These are phyloP conservation scores for Montipora capricornis DNA, from an alignment of 64 coral and sea anemone species.

Conservation along the genomic window DNA sequence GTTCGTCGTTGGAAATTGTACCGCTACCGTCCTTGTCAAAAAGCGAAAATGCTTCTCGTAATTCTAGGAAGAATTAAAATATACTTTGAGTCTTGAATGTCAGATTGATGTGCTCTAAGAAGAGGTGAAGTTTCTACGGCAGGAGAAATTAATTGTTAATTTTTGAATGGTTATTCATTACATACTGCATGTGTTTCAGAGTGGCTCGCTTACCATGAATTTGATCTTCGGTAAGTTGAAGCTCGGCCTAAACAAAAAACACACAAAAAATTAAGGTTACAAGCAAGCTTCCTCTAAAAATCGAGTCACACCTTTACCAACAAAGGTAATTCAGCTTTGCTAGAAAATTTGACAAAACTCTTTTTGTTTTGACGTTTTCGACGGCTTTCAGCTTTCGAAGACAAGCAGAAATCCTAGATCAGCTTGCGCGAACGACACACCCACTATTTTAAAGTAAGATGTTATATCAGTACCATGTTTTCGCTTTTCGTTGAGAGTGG, in stretches of 20 bases:
- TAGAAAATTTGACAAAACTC: not conserved
- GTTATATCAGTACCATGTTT: not conserved
- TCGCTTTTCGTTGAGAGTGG: not conserved
- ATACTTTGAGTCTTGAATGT: not conserved
- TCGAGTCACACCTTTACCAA: not conserved
- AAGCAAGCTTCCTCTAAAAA: not conserved
- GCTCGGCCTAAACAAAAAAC: conserved; percentile 38
- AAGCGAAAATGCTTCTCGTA: conserved; percentile 77
- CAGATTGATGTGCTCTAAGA: not conserved
- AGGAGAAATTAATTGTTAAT: not conserved
- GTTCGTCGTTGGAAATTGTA: conserved; percentile 80
- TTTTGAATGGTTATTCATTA: not conserved
- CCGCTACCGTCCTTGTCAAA: conserved; percentile 86
- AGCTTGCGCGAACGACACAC: too few species aligned
- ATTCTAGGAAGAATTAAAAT: conserved; percentile 6
- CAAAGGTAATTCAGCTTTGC: not conserved
- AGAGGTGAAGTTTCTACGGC: not conserved
- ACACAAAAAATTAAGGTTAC: not conserved
- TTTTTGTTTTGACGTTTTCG: not conserved
- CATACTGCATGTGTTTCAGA: not conserved
- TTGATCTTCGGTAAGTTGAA: conserved; percentile 67
- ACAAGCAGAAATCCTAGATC: too few species aligned
- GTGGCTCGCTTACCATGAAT: conserved; percentile 41
- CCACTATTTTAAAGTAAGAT: not conserved
- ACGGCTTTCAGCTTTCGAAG: too few species aligned